Evolutionary conservation across 1,140 invertebrate species (phyloP), one percentile per base, ranked within the genome.

Genomic region (Diachasmimorpha longicaudata): DNA sequence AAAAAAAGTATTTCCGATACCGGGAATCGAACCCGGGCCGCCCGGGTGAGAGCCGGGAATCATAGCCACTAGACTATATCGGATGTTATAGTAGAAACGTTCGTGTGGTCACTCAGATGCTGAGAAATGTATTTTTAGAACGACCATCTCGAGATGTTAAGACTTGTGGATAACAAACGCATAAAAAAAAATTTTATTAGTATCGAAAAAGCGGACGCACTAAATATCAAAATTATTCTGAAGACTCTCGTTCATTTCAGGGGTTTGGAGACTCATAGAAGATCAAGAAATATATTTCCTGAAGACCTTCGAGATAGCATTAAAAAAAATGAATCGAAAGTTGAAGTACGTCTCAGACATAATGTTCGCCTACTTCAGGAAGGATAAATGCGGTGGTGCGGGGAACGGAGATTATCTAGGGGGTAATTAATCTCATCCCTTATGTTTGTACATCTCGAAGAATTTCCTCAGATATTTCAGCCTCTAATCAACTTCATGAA

Each of bases 261-360:
- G 58, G 21, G 58, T 63, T 25, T 68, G 66, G 66, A 68, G 16
- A 68, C n/a, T 68, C 4, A 68, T 68, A n/a, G 48, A 74, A 86
- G 90, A 90, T 1, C 89, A 89, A 75, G 87, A 89, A 16, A 71
- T 86, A 14, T 84, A 87, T 46, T 89, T 89, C 39, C 70, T 88
- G 19, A 88, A 89, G 42, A 87, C 87, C 0, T 89, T 88, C 76
- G 87, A 87, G 36, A 86, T 87, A 5, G 85, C 85, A 0, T 76
- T 87, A 13, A 81, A 55, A 4, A 86, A 87, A 52, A 85, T 87
- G 84, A 85, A 86, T 58, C 83, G 85, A 52, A 87, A 85, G 37
- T 73, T 89, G 36, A 83, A 79, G 67, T 85, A 83, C 63, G 84
- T 89, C 0, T 87, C 88, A 1, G 87, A 88, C 63, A 83, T 89